Evolutionary conservation across 2,797 vertebrate species (phyloP).

Genomic region (Rhincodon typus): DNA sequence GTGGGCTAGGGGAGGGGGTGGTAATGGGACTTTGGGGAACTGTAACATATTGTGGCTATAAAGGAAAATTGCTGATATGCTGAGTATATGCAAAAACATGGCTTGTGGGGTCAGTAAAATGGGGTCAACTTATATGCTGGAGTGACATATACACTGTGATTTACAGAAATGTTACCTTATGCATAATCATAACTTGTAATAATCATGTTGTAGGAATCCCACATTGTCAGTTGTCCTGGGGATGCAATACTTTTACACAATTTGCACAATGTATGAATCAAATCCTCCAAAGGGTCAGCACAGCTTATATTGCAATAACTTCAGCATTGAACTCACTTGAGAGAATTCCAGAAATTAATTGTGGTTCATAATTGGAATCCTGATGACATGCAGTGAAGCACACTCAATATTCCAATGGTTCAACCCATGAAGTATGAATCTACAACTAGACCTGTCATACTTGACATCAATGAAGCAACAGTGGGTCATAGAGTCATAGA

Average conservation of each 20-base stretch:
- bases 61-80: background rate
- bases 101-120: background rate
- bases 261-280: background rate
- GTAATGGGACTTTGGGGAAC: too few species aligned
- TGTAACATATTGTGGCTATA: background rate
- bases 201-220: background rate
- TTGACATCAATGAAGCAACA: background rate
- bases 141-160: background rate
- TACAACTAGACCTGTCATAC: background rate
- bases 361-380: background rate
- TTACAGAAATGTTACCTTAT: background rate
- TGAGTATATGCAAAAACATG: background rate
- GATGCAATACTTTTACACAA: background rate
- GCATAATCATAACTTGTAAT: background rate
- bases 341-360: background rate
- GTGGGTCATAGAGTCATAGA: too few species aligned
- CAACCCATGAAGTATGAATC: background rate
- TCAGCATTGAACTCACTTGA: background rate
- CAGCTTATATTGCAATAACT: background rate
- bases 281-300: background rate
- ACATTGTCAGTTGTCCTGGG: background rate
- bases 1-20: too few species aligned
- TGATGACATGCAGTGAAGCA: background rate
- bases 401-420: background rate
- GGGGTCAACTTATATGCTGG: background rate